Evolutionary conservation across 2,113 vertebrate genomes (phyloP).

Genomic region (Neopipo cinnamomea): DNA sequence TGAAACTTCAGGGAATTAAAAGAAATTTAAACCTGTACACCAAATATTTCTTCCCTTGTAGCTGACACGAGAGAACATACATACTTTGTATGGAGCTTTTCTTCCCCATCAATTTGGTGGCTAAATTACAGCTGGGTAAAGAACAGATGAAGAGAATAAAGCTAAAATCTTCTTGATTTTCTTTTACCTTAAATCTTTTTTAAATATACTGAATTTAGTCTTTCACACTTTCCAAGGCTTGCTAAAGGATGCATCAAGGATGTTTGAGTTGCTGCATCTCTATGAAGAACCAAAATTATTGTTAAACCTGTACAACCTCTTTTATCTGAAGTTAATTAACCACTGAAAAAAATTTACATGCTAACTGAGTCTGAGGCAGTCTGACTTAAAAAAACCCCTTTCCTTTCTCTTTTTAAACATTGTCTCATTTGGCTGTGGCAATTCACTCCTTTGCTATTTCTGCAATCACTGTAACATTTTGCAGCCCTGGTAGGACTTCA

Average conservation of each 20-base stretch:
- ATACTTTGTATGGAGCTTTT: background rate
- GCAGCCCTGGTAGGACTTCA: background rate
- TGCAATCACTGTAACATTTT: background rate
- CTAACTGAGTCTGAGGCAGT: background rate
- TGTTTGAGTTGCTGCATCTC: background rate
- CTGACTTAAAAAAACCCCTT: background rate
- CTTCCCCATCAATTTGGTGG: background rate
- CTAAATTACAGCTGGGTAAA: background rate
- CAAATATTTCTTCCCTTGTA: background rate
- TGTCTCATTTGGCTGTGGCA: background rate
- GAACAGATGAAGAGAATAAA: background rate
- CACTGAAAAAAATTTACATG: background rate
- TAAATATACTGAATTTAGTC: background rate
- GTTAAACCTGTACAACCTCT: background rate
- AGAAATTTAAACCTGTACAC: background rate
- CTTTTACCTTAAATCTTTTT: background rate
- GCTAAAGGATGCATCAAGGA: background rate
- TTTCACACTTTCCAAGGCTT: background rate
- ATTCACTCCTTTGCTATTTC: background rate
- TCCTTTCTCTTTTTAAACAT: background rate
- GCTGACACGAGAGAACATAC: background rate
- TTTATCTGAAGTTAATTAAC: slow-evolving; percentile 14
- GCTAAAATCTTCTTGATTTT: background rate
- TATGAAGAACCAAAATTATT: background rate
- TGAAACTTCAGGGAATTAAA: background rate